phyloP scores from a whole-genome alignment of 2,113 vertebrate species.

The Pitta sordida region DNA sequence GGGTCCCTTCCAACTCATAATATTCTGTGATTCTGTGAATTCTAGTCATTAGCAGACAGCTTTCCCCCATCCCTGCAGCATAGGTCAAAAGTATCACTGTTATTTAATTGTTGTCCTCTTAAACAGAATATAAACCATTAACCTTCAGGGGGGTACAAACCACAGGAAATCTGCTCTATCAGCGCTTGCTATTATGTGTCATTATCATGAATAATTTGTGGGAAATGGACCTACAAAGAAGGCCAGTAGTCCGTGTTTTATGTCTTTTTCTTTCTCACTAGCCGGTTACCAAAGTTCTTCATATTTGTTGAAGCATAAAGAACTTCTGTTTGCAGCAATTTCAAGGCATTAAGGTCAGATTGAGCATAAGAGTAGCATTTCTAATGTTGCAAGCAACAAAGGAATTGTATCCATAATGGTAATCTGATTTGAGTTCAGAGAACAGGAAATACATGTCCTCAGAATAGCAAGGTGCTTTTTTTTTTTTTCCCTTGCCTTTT shows the following conservation, averaged over 20 bases:
- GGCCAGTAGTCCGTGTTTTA: background rate
- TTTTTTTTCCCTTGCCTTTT: too few species aligned
- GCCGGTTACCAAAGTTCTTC: background rate
- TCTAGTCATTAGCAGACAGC: background rate
- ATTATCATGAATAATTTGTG: slow-evolving; percentile 55
- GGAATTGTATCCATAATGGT: background rate
- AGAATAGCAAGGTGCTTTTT: background rate
- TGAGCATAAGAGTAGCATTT: background rate
- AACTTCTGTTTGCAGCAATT: background rate
- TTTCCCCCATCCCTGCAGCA: background rate
- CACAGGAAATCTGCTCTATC: slow-evolving; percentile 12
- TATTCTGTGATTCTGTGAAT: too few species aligned
- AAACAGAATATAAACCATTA: background rate
- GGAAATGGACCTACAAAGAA: background rate
- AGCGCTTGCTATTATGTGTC: slow-evolving; percentile 32
- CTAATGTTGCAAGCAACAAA: background rate
- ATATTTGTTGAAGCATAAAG: background rate
- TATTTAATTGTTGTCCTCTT: slow-evolving; percentile 24
- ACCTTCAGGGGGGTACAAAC: slow-evolving; percentile 33
- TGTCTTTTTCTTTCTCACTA: background rate
- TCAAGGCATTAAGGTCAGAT: background rate
- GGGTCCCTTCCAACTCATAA: too few species aligned
- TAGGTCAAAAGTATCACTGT: slow-evolving; percentile 10
- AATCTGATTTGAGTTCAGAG: background rate
- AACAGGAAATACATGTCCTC: background rate